Evolutionary conservation across 2,797 vertebrate species (phyloP), one percentile per base, ranked within the genome.

Genomic region (Chelidonichthys spinosus): DNA sequence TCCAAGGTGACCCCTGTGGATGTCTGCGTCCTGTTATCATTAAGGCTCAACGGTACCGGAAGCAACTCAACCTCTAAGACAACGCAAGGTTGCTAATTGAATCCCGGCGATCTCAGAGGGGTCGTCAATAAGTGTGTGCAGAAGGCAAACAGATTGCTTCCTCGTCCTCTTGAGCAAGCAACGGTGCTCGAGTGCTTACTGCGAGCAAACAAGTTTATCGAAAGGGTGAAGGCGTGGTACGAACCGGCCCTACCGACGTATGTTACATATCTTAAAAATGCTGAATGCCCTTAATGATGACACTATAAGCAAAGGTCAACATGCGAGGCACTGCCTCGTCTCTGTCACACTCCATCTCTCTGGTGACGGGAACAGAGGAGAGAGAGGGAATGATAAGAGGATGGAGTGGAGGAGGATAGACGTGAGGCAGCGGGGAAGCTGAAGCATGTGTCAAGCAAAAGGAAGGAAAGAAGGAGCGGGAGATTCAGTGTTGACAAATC

Each of bases 1-100:
- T 67, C 68, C 86, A 92, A 92, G 90, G 90, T 94, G 86, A 93
- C 89, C 86, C 25, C 82, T 68, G 73, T 47, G 73, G 62, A 64
- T 71, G 75, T 39, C 64, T 1, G 6, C 68, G 74, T 84, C 69
- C 74, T 83, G 76, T 67, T 83, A 78, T 74, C 56, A 68, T 17
- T 40, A 39, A 13, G 10, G 33, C 65, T 63, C 62, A 15, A 49
- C 61, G 35, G 61, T 17, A 56, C 59, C 42, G 49, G 61, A 39
- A 60, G 67, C 64, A 54, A 63, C 62, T 59, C 33, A 74, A 63
- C 67, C 46, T 62, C 69, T 79, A 56, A 32, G 75, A 79, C 79
- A 82, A 78, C 25, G 43, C 77, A 74, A 64, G 65, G 81, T 44
- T 73, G 58, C 42, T 67, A 71, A 74, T 87, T 76, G 61, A 77